A percentile compares a stretch with the other conserved stretches of the same genome.
These are phyloP conservation scores for Plutomurus gul DNA, from an alignment of 1,140 invertebrate genomes.

Conservation along the genomic window DNA sequence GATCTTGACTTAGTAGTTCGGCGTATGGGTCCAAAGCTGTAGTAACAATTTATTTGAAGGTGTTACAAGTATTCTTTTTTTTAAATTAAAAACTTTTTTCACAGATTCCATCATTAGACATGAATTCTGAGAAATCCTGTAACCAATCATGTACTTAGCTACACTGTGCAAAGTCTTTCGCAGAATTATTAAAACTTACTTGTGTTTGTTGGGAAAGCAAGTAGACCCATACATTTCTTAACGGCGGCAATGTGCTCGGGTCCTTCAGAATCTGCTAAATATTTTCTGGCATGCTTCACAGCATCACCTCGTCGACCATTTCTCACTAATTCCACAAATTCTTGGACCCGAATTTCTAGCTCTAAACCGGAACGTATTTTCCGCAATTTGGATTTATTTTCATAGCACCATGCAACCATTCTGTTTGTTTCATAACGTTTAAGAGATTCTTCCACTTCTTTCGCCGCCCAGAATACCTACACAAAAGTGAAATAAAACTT, in stretches of 20 bases:
- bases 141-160: too few species aligned
- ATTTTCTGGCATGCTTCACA: slow-evolving; percentile 89
- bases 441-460: slow-evolving; percentile 65
- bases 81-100: too few species aligned
- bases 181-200: slow-evolving; percentile 59
- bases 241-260: slow-evolving; percentile 85
- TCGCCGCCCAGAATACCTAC: slow-evolving; percentile 53
- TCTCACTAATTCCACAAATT: slow-evolving; percentile 94
- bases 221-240: slow-evolving; percentile 90
- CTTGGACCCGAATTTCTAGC: slow-evolving; percentile 57
- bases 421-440: slow-evolving; percentile 76
- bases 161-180: too few species aligned
- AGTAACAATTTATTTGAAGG: too few species aligned
- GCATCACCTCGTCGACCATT: slow-evolving; percentile 84
- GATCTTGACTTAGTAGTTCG: slow-evolving; percentile 68
- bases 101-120: too few species aligned
- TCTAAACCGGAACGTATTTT: slow-evolving; percentile 51
- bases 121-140: too few species aligned
- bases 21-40: slow-evolving; percentile 66
- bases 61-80: background rate
- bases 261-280: slow-evolving; percentile 79
- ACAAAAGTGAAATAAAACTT: background rate
- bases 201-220: slow-evolving; percentile 85
- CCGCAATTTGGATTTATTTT: slow-evolving; percentile 87
- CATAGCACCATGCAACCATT: slow-evolving; percentile 95